phyloP scores from a whole-genome alignment of 92 coral and sea anemone genomes.

The Actinostola sp. region DNA sequence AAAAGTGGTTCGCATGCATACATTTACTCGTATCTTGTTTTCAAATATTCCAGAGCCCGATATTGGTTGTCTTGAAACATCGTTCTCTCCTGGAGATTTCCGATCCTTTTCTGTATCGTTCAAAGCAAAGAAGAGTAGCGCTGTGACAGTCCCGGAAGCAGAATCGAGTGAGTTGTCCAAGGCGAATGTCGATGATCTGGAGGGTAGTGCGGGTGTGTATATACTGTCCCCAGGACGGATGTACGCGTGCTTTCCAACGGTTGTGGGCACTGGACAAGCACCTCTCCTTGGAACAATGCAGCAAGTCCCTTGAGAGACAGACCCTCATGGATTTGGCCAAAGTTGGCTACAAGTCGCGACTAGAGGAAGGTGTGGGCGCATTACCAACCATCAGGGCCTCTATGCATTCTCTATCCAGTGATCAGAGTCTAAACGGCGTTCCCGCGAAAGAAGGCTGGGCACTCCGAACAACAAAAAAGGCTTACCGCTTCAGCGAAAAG shows the following conservation, averaged over 20 bases:
- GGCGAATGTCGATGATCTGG: background rate
- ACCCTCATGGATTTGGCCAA: slow-evolving; percentile 49
- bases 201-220: background rate
- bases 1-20: background rate
- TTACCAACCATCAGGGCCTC: background rate
- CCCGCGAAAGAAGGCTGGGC: slow-evolving; percentile 41
- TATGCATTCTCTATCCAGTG: too few relatives aligned
- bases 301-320: slow-evolving; percentile 14
- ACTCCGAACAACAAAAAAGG: slow-evolving; percentile 24
- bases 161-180: too few relatives aligned
- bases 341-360: slow-evolving; percentile 28
- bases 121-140: background rate
- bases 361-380: slow-evolving; percentile 42
- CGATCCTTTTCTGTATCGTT: background rate
- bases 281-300: slow-evolving; percentile 38
- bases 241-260: slow-evolving; percentile 42
- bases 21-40: too few relatives aligned
- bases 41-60: background rate
- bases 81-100: background rate
- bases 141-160: too few relatives aligned
- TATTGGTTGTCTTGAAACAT: background rate
- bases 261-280: slow-evolving; percentile 29
- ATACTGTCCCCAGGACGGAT: slow-evolving; percentile 45
- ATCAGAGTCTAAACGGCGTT: too few relatives aligned
- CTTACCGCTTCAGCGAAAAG: slow-evolving; percentile 41